Base-by-base conservation (phyloP, 1,140 invertebrate species). In the Apolygus lucorum region DNA sequence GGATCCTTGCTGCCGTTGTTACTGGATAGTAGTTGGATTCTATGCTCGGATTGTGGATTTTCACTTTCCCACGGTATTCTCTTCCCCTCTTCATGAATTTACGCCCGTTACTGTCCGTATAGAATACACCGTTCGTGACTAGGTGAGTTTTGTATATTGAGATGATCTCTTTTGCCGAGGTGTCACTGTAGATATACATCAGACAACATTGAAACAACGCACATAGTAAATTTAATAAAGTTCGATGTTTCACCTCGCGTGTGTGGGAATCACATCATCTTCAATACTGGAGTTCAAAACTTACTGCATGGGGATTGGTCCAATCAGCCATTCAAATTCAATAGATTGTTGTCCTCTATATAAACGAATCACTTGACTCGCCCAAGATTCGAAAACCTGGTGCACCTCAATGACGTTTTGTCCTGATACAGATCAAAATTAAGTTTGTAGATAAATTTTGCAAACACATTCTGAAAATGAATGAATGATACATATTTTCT, bases 91-190 rank as follows among this genome's bases (percentile, higher is more conserved):
- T 85, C 28, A 98, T 75, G 76, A 93, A 87, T 79, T 98, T 91
- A 49, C 96, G 81, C 0, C 95, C 96, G 79, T 98, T 99, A 0
- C 92, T 88, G 78, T 99, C 96, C 0, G 96, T 99, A 76, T 90
- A 96, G 78, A 98, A 98, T 0, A 82, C 79, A 0, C 83, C 84
- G 2, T 87, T 80, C 0, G 87, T 87, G 0, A 82, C 72, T 1
- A 95, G 76, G 2, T 86, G 80, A 4, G 86, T 87, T 1, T 81
- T 79, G 65, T 90, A 96, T 52, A 84, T 83, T 0, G 85, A 86
- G 0, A 98, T 82, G 2, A 95, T 82, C 80, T 98, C 95, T 78
- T 92, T 93, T 0, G 92, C 92, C 62, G 84, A 76, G 0, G 76
- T 73, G 75, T 94, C 90, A 71, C 85, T n/a, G n/a, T n/a, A n/a